Evolutionary conservation across 2,797 vertebrate species (phyloP).

Genomic region (Rhabdomys pumilio): DNA sequence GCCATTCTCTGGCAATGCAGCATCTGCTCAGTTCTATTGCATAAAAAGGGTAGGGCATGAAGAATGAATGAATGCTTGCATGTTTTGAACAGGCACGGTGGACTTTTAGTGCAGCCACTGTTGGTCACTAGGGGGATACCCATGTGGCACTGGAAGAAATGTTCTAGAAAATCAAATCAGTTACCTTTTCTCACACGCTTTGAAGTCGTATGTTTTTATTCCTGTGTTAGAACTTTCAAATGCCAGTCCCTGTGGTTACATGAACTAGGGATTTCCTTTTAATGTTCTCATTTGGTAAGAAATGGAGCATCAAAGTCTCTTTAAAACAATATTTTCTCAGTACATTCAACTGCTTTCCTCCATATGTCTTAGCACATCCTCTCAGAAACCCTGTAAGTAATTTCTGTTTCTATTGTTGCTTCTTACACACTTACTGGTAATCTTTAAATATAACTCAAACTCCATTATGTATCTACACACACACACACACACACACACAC

Average conservation of each 20-base stretch:
- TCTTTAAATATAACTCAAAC: conserved; percentile 62
- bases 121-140: not conserved
- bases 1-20: conserved; percentile 29
- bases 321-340: conserved; percentile 32
- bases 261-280: not conserved
- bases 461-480: conserved; percentile 17
- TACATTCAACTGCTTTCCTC: not conserved
- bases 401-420: conserved; percentile 53
- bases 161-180: conserved; percentile 20
- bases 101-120: not conserved
- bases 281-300: conserved; percentile 51
- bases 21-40: conserved; percentile 39
- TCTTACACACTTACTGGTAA: conserved; percentile 34
- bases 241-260: not conserved
- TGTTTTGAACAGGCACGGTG: conserved; percentile 38
- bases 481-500: not conserved
- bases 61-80: conserved; percentile 9
- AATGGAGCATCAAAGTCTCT: conserved; percentile 5
- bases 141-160: not conserved
- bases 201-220: not conserved
- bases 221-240: conserved; percentile 27
- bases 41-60: conserved; percentile 3
- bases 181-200: not conserved
- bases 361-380: not conserved
- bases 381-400: conserved; percentile 25